Base-by-base conservation (phyloP, 2,797 vertebrate species). In the Pteronotus mesoamericanus region DNA sequence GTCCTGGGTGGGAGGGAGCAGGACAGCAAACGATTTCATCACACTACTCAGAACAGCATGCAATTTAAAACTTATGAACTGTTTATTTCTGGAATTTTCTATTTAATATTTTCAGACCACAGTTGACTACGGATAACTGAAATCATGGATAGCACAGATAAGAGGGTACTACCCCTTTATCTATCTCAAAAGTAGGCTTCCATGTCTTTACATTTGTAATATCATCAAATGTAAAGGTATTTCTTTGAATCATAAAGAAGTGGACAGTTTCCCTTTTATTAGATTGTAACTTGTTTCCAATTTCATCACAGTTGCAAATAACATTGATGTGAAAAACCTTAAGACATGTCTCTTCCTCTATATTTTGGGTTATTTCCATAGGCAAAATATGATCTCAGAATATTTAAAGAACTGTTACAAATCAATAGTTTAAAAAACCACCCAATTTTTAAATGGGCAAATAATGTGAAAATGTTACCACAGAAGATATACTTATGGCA, bases 141-240 rank as follows among this genome's bases (percentile, higher is more conserved):
- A n/a, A 83, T 32, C 59, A 83, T 46, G 59, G 29, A 44, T 61
- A 44, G 39, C 39, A 83, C 29, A 61, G 19, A 24, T 48, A 66
- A 66, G 42, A 7, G 59, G 21, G 59, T 14, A 64, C 32, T 66
- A n/a, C 42, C n/a, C n/a, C n/a, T n/a, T n/a, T n/a, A n/a, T 48
- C 12, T 10, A 34, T 24, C 64, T 69, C 39, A 90, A 92, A 78
- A 87, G 14, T 44, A 92, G 26, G 2, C 79, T 79, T 95, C 22
- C 22, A 37, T 48, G 16, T 75, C 78, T 91, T 91, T 92, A 53
- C 4, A 66, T 39, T 86, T 89, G 91, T 86, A 44, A 48, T 72
- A 72, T 34, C 53, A 86, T 59, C 94, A 78, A 86, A 78, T 89
- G 3, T 75, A 92, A 86, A 89, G 89, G 72, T 89, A 86, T 77